Base-by-base conservation (phyloP, 2,113 vertebrate species). In the Ia io region DNA sequence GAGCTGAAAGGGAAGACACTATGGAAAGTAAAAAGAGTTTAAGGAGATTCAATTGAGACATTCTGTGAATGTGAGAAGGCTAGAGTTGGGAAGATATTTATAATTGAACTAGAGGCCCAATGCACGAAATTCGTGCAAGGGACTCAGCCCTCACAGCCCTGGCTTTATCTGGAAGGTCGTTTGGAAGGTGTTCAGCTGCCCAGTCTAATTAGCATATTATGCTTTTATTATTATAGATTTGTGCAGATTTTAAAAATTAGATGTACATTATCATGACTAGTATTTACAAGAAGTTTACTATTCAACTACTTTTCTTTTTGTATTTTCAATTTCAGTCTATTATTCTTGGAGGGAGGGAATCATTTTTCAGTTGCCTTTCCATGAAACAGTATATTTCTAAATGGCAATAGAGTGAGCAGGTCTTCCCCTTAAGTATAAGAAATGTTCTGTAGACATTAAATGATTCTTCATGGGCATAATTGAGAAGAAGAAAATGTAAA, bases 401-500 rank as follows among this genome's bases (percentile, higher is more conserved):
- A 76, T 56, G 14, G 37, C 61, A 23, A 22, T 47, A 76, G 23
- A 87, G 61, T 83, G 30, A 51, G 49, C 51, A 83, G 83, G 37
- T 28, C 40, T 71, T 90, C 53, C 71, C 56, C 53, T 86, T 85
- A 74, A 74, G 56, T 51, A 59, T 93, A 79, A 73, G 30, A 65
- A 90, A 69, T 90, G 30, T 70, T 93, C 35, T 87, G 22, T 53
- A 85, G 86, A 83, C 9, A 67, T 84, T 79, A 85, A 85, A 28
- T 80, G 5, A 65, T 88, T 93, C 56, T 76, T 80, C 32, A 16
- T 95, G 28, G 5, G 1, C 51, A 11, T 78, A 91, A 37, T 1
- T 84, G 63, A 95, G 83, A 87, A 67, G 76, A 87, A 87, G 61
- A 87, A 90, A 95, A 96, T 73, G 1, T 37, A 95, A 71, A 25